phyloP scores from a whole-genome alignment of 2,888 invertebrate species.

The Himalopsyche kuldschensis region DNA sequence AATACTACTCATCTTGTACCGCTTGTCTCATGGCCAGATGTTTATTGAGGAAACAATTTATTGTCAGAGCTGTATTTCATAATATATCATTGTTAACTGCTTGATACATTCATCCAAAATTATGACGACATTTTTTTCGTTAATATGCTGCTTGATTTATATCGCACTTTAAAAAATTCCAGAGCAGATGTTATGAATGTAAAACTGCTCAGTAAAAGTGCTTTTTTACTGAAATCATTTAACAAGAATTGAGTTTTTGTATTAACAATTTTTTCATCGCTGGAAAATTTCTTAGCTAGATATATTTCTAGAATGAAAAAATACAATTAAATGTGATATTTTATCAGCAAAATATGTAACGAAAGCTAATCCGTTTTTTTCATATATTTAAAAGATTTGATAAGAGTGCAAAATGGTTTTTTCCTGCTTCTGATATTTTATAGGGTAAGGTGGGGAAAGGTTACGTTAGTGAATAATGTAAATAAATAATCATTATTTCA shows the following conservation, averaged over 20 bases:
- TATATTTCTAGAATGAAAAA: background rate
- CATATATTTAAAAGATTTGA: too few relatives aligned
- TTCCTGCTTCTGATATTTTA: too few relatives aligned
- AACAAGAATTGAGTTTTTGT: background rate
- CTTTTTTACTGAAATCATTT: background rate
- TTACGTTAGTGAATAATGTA: too few relatives aligned
- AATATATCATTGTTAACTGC: slow-evolving; percentile 2
- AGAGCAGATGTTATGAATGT: background rate
- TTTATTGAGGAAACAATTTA: slow-evolving; percentile 21
- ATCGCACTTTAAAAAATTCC: background rate
- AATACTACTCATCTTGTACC: background rate
- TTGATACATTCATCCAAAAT: background rate
- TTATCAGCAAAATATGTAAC: too few relatives aligned
- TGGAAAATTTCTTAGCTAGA: background rate
- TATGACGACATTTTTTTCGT: background rate
- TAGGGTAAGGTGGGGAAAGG: too few relatives aligned
- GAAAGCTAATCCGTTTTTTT: too few relatives aligned
- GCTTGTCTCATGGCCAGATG: background rate
- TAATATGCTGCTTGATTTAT: background rate
- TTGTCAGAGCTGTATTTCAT: background rate
- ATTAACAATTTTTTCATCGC: background rate
- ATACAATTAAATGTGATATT: too few relatives aligned
- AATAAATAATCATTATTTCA: too few relatives aligned
- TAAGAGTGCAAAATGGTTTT: too few relatives aligned
- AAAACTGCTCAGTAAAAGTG: background rate